Conservation (phyloP, 1,140 invertebrate genomes). For the Drosophila carrolli region DNA sequence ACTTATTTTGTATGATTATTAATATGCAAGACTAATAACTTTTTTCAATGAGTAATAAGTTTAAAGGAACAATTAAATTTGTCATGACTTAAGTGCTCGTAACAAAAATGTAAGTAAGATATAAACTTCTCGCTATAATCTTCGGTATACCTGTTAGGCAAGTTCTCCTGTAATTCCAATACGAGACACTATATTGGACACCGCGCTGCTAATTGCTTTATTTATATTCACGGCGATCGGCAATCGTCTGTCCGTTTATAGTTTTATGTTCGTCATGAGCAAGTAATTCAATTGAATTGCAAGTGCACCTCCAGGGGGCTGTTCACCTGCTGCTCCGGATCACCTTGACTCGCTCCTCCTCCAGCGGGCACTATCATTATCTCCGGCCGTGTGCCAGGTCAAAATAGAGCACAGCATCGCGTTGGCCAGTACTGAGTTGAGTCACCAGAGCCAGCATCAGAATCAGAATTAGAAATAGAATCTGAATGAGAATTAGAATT, state of each 20-base stretch:
- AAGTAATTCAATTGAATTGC: conserved; percentile 48
- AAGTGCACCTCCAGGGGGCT: conserved; percentile 27
- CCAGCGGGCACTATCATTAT: conserved; percentile 6
- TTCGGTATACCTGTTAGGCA: background rate
- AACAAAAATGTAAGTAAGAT: too few species aligned
- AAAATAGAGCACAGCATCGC: conserved; percentile 15
- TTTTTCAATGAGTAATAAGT: background rate
- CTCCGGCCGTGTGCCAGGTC: background rate
- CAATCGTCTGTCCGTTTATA: conserved; percentile 12
- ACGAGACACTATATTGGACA: conserved; percentile 22
- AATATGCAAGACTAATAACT: background rate
- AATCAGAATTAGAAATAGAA: background rate
- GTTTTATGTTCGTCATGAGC: conserved; percentile 30
- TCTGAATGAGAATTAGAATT: background rate
- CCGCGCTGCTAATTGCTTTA: conserved; percentile 59
- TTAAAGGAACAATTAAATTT: background rate
- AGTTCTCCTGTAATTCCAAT: conserved; percentile 26
- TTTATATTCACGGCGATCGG: conserved; percentile 57
- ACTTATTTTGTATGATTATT: too few species aligned
- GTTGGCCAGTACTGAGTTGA: background rate
- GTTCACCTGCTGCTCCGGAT: conserved; percentile 24
- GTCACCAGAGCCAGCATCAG: background rate
- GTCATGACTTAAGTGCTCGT: too few species aligned
- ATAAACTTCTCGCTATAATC: too few species aligned
- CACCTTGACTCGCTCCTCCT: conserved; percentile 30